phyloP scores from a whole-genome alignment of 2,113 vertebrate genomes.

The Octodon degus region DNA sequence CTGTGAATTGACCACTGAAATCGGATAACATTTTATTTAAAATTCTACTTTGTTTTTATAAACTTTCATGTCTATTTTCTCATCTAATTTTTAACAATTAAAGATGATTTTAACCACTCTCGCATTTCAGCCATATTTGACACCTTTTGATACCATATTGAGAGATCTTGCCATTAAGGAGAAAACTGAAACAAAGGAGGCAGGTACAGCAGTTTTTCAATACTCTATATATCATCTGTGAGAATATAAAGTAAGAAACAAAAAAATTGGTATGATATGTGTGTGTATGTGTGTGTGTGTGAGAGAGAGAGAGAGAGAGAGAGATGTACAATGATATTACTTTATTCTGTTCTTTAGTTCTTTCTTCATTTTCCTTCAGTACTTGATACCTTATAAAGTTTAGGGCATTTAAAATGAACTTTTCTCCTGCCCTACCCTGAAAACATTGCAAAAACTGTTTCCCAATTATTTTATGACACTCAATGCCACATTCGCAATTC shows the following conservation, averaged over 20 bases:
- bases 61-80: neutral
- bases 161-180: neutral
- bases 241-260: neutral
- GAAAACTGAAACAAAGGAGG: neutral
- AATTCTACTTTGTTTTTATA: neutral
- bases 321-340: neutral
- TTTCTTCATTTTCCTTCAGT: conserved; percentile 13
- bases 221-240: neutral
- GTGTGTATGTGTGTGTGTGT: neutral
- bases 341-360: neutral
- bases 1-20: neutral
- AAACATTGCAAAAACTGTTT: conserved; percentile 18
- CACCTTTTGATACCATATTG: neutral
- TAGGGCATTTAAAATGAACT: conserved; percentile 28
- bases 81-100: conserved; percentile 38
- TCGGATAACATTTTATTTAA: neutral
- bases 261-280: neutral
- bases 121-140: neutral
- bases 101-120: neutral
- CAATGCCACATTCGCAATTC: neutral
- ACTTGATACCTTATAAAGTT: neutral
- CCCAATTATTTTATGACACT: neutral
- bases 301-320: too few species aligned
- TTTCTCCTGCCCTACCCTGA: neutral
- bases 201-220: neutral